Percentiles rank a stretch among this genome's conserved stretches.
Conservation (phyloP, 2,797 vertebrate species). For the Scyliorhinus canicula region DNA sequence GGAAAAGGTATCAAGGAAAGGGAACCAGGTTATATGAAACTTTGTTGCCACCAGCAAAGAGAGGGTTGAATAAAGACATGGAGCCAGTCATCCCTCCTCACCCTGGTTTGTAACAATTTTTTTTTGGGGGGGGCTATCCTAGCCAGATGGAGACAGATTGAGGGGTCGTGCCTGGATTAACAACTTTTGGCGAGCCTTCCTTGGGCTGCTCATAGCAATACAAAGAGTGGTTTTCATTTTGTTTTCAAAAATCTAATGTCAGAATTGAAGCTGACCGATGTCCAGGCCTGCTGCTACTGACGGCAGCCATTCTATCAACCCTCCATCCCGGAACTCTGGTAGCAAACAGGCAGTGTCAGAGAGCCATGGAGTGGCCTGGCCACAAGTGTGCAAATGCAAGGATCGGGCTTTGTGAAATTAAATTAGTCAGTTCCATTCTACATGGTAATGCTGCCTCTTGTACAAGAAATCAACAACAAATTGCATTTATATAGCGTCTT, state of each 20-base stretch:
- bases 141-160: too few relatives aligned
- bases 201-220: too few relatives aligned
- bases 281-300: background rate
- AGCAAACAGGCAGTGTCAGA: background rate
- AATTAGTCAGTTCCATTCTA: background rate
- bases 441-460: background rate
- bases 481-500: background rate
- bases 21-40: too few relatives aligned
- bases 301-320: background rate
- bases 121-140: too few relatives aligned
- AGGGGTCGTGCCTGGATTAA: too few relatives aligned
- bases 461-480: background rate
- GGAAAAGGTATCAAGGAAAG: too few relatives aligned
- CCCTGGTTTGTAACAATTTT: too few relatives aligned
- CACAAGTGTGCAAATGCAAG: background rate
- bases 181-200: too few relatives aligned
- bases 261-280: background rate
- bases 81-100: too few relatives aligned
- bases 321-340: background rate
- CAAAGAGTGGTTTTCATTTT: background rate
- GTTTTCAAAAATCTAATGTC: background rate
- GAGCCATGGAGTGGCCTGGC: background rate
- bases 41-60: too few relatives aligned
- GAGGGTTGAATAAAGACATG: too few relatives aligned
- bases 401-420: background rate